Evolutionary conservation across 2,113 vertebrate species (phyloP), one percentile per base, ranked within the genome.

Genomic region (Pogona vitticeps): DNA sequence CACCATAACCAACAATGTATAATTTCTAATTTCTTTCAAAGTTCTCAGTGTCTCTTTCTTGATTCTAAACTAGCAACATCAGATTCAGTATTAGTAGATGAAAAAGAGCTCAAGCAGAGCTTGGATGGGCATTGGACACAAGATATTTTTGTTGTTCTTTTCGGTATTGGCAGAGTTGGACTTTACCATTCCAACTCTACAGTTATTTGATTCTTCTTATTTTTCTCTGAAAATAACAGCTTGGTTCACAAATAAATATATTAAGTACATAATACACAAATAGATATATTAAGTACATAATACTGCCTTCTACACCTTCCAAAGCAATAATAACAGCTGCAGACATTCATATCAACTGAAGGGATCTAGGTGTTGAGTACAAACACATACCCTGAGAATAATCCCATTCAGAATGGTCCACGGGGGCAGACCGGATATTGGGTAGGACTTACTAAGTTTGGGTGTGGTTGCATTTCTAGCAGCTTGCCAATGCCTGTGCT

Each of bases 161-260:
- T 6, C 46, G 5, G 46, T 10, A 52, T 6, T 52, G 46, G 46
- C 46, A 52, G 46, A 52, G 5, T 10, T 52, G 10, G 46, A 52
- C 46, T 52, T 52, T 52, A 52, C 46, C 46, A 52, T 52, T 52
- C 5, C 46, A 5, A 52, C 10, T 52, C 46, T 87, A 28, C 1
- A 70, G 15, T 75, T 84, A 3, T 21, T 75, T 65, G 17, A 80
- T 75, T n/a, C 8, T 65, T 56, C 40, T 17, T 68, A 71, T 67
- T 15, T 65, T 17, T 9, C 17, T 38, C 65, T 10, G 2, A 38
- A 84, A 17, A 12, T 61, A 40, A 0, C 17, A 33, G 9, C 42
- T 84, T 52, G 80, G 65, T 72, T 58, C 76, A 68, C 59, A 14
- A 58, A 20, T n/a, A n/a, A 2, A 67, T 13, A 17, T 6, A 58